Conservation (phyloP, 2,797 vertebrate genomes). For the Phataginus tricuspis region DNA sequence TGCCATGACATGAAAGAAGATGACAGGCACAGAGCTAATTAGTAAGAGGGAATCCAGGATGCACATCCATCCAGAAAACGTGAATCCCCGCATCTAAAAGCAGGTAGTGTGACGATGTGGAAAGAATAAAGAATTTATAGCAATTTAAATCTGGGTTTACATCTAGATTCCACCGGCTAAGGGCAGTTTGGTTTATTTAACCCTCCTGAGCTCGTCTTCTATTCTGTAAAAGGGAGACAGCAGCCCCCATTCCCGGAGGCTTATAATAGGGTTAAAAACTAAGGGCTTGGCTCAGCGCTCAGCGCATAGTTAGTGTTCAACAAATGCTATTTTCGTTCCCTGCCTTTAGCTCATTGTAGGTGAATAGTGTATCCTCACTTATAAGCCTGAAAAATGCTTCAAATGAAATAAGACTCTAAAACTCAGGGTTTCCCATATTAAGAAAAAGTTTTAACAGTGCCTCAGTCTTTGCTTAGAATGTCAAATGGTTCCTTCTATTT, state of each 20-base stretch:
- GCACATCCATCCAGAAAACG: not conserved
- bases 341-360: not conserved
- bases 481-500: not conserved
- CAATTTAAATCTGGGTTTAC: not conserved
- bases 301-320: not conserved
- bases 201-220: not conserved
- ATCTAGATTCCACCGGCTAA: not conserved
- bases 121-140: not conserved
- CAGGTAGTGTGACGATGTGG: rapidly evolving
- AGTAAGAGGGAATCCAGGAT: not conserved
- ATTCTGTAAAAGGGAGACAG: not conserved
- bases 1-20: not conserved
- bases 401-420: not conserved
- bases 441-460: not conserved
- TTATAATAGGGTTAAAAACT: not conserved
- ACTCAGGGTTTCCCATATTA: not conserved
- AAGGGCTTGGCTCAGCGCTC: not conserved
- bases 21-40: not conserved
- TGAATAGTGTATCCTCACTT: not conserved
- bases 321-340: not conserved
- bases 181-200: not conserved
- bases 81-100: not conserved
- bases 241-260: not conserved
- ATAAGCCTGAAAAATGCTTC: not conserved
- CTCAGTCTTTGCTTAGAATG: not conserved